Percentiles rank a stretch among this genome's conserved stretches.
Evolutionary conservation across 2,888 invertebrate genomes (phyloP).

Genomic region (Cerceris rybyensis): DNA sequence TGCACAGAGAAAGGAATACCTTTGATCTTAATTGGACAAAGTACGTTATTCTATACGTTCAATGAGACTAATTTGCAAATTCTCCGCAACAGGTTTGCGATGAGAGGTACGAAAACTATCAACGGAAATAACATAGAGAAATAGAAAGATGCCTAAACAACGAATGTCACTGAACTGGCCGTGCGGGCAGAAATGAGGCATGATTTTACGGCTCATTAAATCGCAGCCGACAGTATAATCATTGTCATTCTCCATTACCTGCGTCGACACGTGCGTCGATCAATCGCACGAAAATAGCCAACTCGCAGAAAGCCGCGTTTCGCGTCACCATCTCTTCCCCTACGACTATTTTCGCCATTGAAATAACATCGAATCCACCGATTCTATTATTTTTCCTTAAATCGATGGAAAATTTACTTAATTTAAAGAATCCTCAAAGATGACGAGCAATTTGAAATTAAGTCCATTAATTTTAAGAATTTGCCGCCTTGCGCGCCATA

Average conservation of each 20-base stretch:
- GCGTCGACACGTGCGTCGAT: constrained; percentile 47
- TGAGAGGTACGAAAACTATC: neutral
- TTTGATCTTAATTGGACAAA: no score
- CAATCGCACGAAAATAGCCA: constrained; percentile 47
- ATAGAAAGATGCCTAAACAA: neutral
- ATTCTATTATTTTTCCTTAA: neutral
- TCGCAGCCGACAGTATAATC: constrained; percentile 51
- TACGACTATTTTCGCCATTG: neutral
- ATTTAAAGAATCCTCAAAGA: no score
- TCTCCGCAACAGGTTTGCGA: no score
- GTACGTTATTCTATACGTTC: no score
- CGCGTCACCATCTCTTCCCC: neutral
- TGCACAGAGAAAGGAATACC: no score
- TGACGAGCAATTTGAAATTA: no score
- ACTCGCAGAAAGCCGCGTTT: constrained; percentile 6
- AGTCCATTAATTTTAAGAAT: no score
- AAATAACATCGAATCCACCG: neutral
- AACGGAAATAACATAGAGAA: neutral
- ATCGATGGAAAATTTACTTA: no score
- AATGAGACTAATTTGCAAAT: no score
- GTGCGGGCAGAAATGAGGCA: constrained; percentile 36
- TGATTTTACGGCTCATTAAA: constrained; percentile 53
- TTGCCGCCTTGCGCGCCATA: no score
- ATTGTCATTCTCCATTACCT: constrained; percentile 55
- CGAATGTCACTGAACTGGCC: constrained; percentile 33